These are phyloP conservation scores for Oikopleura dioica DNA, from an alignment of 23 tunicate species.

Conservation along the genomic window DNA sequence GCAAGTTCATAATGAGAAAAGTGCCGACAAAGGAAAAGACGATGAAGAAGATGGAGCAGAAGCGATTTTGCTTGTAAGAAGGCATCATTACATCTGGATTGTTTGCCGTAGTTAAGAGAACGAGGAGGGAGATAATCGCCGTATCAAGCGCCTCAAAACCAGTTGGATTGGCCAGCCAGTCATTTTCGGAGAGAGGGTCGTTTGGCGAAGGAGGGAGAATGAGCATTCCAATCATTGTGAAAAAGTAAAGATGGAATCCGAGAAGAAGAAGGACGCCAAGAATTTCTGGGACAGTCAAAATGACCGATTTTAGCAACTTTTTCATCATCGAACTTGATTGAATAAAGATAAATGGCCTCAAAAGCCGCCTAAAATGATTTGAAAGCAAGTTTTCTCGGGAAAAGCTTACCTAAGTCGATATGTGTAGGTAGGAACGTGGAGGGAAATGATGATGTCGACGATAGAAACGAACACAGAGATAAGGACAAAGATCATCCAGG, in stretches of 20 bases:
- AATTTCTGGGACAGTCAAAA: constrained; percentile 84
- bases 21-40: constrained; percentile 82
- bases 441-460: neutral
- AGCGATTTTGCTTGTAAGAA: constrained; percentile 71
- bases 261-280: constrained; percentile 62
- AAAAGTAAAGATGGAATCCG: constrained; percentile 65
- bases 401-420: too few species aligned
- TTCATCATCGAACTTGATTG: constrained; percentile 74
- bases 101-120: constrained; percentile 86
- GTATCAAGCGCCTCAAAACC: constrained; percentile 23
- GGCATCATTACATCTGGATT: constrained; percentile 99
- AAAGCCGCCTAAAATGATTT: constrained; percentile 70
- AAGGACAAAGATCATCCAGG: constrained; percentile 1
- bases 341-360: constrained; percentile 73
- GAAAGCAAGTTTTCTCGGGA: too few species aligned
- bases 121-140: constrained; percentile 62
- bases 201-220: constrained; percentile 21
- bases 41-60: constrained; percentile 66
- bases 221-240: constrained; percentile 93
- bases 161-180: neutral
- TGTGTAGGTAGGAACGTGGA: constrained; percentile 14
- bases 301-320: constrained; percentile 73
- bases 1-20: constrained; percentile 56
- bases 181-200: neutral
- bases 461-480: neutral